A percentile compares a stretch with the other conserved stretches of the same genome.
Evolutionary conservation across 2,113 vertebrate genomes (phyloP).

Genomic region (Falco punctatus): DNA sequence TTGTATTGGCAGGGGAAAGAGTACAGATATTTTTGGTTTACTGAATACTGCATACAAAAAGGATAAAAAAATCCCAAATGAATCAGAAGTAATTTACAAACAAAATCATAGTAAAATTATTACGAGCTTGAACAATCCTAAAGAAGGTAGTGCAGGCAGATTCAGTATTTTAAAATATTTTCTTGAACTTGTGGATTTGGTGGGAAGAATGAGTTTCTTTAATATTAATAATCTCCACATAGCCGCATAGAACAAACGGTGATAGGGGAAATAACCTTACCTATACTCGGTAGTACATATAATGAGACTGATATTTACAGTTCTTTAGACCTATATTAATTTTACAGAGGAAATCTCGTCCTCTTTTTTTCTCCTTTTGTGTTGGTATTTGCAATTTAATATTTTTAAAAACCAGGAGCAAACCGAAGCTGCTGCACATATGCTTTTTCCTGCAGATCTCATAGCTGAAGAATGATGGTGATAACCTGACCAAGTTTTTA

Average conservation of each 20-base stretch:
- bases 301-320: slow-evolving; percentile 50
- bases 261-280: slow-evolving; percentile 36
- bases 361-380: not conserved
- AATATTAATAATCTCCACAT: not conserved
- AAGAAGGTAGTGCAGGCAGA: not conserved
- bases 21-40: not conserved
- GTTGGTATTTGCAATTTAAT: slow-evolving; percentile 29
- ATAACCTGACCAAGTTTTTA: not conserved
- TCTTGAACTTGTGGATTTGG: not conserved
- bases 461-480: not conserved
- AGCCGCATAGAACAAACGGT: not conserved
- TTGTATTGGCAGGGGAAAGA: not conserved
- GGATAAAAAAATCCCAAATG: not conserved
- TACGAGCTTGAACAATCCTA: not conserved
- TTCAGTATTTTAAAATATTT: not conserved
- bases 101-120: not conserved
- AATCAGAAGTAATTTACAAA: slow-evolving; percentile 21
- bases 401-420: not conserved
- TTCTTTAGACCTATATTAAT: slow-evolving; percentile 46
- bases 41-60: not conserved
- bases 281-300: not conserved
- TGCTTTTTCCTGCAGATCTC: not conserved
- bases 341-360: not conserved
- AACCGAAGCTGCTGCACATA: not conserved
- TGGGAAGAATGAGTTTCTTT: not conserved